Conservation (phyloP, 2,888 invertebrate genomes). For the Tiliacea aurago region DNA sequence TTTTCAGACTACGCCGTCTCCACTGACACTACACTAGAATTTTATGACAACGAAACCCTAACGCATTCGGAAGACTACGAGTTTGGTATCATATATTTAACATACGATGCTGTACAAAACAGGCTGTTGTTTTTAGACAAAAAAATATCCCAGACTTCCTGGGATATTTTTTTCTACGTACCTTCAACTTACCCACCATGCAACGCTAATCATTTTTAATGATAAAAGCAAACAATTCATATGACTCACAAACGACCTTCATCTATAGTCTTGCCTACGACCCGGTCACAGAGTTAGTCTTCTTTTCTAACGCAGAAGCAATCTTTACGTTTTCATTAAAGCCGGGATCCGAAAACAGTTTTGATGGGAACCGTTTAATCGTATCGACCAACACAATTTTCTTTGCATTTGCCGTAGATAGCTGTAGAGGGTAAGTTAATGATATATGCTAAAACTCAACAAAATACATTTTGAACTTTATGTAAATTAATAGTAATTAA, state of each 20-base stretch:
- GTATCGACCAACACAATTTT: background rate
- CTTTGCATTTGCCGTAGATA: background rate
- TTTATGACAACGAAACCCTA: too few relatives aligned
- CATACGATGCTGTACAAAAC: too few relatives aligned
- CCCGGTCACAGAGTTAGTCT: background rate
- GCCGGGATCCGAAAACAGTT: background rate
- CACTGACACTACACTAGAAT: too few relatives aligned
- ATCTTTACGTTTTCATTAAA: background rate
- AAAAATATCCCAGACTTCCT: too few relatives aligned
- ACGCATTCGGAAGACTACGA: too few relatives aligned
- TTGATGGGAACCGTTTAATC: background rate
- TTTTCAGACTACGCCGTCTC: too few relatives aligned
- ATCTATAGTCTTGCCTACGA: background rate
- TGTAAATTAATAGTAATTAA: background rate
- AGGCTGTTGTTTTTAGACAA: too few relatives aligned
- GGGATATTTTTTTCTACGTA: too few relatives aligned
- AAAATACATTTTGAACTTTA: background rate
- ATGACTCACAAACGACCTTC: fast-evolving
- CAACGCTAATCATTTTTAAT: background rate
- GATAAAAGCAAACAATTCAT: too few relatives aligned
- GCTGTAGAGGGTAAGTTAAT: background rate
- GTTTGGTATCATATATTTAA: too few relatives aligned
- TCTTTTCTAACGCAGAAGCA: background rate
- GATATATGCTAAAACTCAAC: background rate
- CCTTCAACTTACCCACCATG: background rate